Evolutionary conservation across 2,888 invertebrate genomes (phyloP).

Genomic region (Andrena chrysosceles): DNA sequence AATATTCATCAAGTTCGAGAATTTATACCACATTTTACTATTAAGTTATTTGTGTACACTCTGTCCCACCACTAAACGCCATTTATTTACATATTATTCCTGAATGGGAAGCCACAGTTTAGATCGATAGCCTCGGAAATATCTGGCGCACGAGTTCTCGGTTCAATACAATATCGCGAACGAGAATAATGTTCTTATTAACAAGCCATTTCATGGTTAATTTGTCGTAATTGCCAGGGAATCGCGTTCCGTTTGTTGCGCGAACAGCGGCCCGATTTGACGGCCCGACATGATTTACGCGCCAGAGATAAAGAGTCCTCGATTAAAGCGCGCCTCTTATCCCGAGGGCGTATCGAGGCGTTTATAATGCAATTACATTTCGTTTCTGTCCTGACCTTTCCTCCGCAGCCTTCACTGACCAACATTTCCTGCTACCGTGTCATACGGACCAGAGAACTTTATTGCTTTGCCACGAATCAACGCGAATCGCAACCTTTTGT

Average conservation of each 20-base stretch:
- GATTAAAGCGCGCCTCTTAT: constrained; percentile 48
- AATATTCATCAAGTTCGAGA: too few species aligned
- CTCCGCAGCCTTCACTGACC: constrained; percentile 28
- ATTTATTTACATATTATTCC: background rate
- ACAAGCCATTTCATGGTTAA: constrained; percentile 55
- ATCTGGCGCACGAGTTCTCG: background rate
- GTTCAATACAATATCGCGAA: constrained; percentile 13
- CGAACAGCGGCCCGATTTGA: constrained; percentile 52
- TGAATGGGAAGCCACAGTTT: too few species aligned
- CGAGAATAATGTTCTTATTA: constrained; percentile 45
- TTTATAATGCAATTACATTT: constrained; percentile 58
- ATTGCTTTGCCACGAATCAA: constrained; percentile 23
- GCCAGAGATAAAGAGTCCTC: constrained; percentile 51
- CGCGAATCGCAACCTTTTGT: background rate
- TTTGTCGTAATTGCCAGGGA: constrained; percentile 50
- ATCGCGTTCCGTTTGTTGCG: constrained; percentile 36
- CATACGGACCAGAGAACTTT: constrained; percentile 12
- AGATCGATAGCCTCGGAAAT: background rate
- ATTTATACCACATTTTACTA: too few species aligned
- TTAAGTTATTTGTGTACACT: too few species aligned
- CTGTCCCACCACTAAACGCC: too few species aligned
- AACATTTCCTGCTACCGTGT: constrained; percentile 37
- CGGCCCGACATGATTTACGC: constrained; percentile 47
- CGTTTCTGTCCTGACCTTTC: constrained; percentile 36
- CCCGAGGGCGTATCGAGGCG: constrained; percentile 34